Evolutionary conservation across 2,888 invertebrate genomes (phyloP), one percentile per base, ranked within the genome.

Genomic region (Elmis aenea): DNA sequence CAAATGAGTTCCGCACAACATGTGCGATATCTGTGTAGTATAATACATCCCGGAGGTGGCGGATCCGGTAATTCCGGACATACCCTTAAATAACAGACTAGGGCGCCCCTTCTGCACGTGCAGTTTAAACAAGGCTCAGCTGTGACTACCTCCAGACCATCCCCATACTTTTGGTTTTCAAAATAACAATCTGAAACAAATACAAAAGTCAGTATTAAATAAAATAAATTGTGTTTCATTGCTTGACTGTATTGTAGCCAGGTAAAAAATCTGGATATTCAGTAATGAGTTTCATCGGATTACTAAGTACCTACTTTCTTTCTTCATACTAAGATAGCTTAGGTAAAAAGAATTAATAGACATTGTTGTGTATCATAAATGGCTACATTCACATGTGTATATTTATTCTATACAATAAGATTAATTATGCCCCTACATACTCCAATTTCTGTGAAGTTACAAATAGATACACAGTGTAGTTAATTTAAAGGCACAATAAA

Each of bases 1-100:
- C 90, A 90, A 33, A 84, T 76, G 48, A 90, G 68, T 58, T 85
- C 80, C 1, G 86, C 79, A 62, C 91, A 91, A 67, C 90, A 90
- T 28, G 76, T 71, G 39, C 76, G 77, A 46, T 75, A 74, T 48
- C 77, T 74, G 44, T 84, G 82, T 26, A 83, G 72, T 22, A 83
- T 68, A 39, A 82, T 79, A 64, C 89, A 89, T 32, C 82, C 81
- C 11, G 75, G 69, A 2, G 86, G 85, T 41, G 84, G 82, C 14
- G 85, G 83, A 61, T 81, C 79, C 6, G 85, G 84, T 59, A 84
- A 74, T 51, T 79, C 70, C 3, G 83, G 81, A 61, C 90, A 90
- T 5, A 88, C 79, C 46, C 85, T 75, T 40, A 88, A 73, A 31
- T 84, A 79, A 65, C 90, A 91, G 14, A 85, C 72, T 31, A 89